Conservation (phyloP, 2,113 vertebrate genomes). For the Bostrychus sinensis region DNA sequence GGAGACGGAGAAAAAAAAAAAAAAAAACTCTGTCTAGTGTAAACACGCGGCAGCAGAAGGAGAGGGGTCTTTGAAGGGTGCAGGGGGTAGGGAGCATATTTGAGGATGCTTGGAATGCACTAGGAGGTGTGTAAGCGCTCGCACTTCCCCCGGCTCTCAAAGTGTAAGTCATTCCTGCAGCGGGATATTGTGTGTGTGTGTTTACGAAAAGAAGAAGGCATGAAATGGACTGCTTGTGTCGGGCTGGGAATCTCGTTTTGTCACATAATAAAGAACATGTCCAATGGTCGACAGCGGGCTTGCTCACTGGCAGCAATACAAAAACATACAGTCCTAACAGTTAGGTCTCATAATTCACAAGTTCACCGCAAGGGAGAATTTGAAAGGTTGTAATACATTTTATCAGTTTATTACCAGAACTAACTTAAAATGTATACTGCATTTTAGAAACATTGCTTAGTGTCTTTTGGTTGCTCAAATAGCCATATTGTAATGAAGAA, state of each 20-base stretch:
- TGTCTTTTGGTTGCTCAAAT: too few species aligned
- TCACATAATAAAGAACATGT: slow-evolving; percentile 49
- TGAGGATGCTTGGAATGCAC: slow-evolving; percentile 32
- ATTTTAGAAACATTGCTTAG: too few species aligned
- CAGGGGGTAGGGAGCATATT: slow-evolving; percentile 26
- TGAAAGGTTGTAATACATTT: neutral
- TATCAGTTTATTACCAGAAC: too few species aligned
- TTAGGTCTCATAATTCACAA: neutral
- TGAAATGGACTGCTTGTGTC: slow-evolving; percentile 22
- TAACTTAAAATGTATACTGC: too few species aligned
- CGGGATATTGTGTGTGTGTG: slow-evolving; percentile 48
- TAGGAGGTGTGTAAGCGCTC: slow-evolving; percentile 23
- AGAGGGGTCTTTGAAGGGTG: slow-evolving; percentile 61
- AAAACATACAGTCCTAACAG: neutral
- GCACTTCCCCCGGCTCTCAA: slow-evolving; percentile 17
- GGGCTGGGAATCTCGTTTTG: slow-evolving; percentile 18
- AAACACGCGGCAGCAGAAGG: slow-evolving; percentile 72
- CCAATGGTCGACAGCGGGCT: neutral
- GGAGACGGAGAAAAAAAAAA: slow-evolving; percentile 67
- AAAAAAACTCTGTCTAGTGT: slow-evolving; percentile 70
- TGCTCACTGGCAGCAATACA: neutral
- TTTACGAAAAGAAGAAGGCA: slow-evolving; percentile 20
- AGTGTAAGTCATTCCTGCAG: slow-evolving; percentile 20
- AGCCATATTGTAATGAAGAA: too few species aligned
- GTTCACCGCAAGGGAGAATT: neutral